Conservation (phyloP, 1,140 invertebrate genomes). For the Limonius californicus region DNA sequence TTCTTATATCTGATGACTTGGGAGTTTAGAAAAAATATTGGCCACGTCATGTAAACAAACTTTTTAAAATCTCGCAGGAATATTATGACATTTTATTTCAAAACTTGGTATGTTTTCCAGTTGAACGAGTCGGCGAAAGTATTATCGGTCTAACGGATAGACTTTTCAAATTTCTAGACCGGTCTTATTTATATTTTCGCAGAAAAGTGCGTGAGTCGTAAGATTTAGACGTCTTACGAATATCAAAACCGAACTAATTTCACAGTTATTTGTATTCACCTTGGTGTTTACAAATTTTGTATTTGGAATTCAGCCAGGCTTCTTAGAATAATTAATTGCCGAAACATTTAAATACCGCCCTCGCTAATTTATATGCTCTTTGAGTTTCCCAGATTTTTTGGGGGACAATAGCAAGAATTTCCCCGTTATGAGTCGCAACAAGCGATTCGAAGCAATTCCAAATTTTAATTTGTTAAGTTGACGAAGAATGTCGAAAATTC, state of each 20-base stretch:
- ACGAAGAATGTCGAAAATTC: conserved; percentile 1
- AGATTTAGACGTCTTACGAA: no score
- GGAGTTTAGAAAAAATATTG: no score
- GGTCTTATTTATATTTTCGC: no score
- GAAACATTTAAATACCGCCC: neutral
- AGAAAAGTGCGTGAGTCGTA: no score
- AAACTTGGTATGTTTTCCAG: no score
- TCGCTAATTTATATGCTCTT: neutral
- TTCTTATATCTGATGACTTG: no score
- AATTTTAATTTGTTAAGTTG: neutral
- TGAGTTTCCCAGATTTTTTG: neutral
- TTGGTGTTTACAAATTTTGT: neutral
- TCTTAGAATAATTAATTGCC: neutral
- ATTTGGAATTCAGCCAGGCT: neutral
- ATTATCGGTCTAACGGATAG: no score
- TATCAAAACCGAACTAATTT: neutral
- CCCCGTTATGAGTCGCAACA: neutral
- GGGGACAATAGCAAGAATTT: neutral
- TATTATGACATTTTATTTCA: no score
- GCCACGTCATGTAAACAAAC: no score
- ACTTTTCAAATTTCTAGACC: no score
- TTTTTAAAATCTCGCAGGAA: no score
- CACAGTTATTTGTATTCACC: neutral
- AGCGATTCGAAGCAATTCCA: neutral
- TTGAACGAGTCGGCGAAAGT: no score